These are phyloP conservation scores for Phlogophora meticulosa DNA, from an alignment of 2,888 invertebrate species.

Conservation along the genomic window DNA sequence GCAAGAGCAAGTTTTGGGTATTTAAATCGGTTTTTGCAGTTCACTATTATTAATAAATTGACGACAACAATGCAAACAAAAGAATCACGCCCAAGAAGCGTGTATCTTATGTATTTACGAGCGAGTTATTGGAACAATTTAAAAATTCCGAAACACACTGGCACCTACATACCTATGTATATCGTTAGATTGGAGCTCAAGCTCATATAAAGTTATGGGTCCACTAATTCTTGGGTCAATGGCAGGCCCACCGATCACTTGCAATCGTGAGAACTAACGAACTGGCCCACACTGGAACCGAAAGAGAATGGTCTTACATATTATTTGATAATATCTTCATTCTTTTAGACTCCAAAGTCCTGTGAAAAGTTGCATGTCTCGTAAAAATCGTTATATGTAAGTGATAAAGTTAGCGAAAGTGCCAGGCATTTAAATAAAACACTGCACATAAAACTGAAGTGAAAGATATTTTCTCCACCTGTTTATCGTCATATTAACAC, in stretches of 20 bases:
- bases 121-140: slow-evolving; percentile 24
- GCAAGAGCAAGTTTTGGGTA: slow-evolving; percentile 14
- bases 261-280: slow-evolving; percentile 66
- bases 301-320: slow-evolving; percentile 60
- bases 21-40: too few species aligned
- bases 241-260: slow-evolving; percentile 66
- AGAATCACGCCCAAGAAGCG: slow-evolving; percentile 18
- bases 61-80: slow-evolving; percentile 18
- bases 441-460: slow-evolving; percentile 14
- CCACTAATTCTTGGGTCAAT: slow-evolving; percentile 70
- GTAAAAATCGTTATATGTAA: slow-evolving; percentile 3
- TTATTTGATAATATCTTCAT: slow-evolving; percentile 21
- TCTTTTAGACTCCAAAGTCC: slow-evolving; percentile 25
- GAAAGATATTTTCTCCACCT: slow-evolving; percentile 30
- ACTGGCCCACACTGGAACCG: slow-evolving; percentile 47
- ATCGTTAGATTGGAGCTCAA: slow-evolving; percentile 34
- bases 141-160: slow-evolving; percentile 37
- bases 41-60: background rate
- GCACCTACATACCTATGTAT: background rate
- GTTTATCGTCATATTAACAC: slow-evolving; percentile 33
- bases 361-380: slow-evolving; percentile 18
- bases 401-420: slow-evolving; percentile 50
- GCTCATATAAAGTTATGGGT: slow-evolving; percentile 53
- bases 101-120: slow-evolving; percentile 24
- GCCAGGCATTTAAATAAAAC: slow-evolving; percentile 16